phyloP scores from a whole-genome alignment of 2,113 vertebrate genomes.

The Labrus mixtus region DNA sequence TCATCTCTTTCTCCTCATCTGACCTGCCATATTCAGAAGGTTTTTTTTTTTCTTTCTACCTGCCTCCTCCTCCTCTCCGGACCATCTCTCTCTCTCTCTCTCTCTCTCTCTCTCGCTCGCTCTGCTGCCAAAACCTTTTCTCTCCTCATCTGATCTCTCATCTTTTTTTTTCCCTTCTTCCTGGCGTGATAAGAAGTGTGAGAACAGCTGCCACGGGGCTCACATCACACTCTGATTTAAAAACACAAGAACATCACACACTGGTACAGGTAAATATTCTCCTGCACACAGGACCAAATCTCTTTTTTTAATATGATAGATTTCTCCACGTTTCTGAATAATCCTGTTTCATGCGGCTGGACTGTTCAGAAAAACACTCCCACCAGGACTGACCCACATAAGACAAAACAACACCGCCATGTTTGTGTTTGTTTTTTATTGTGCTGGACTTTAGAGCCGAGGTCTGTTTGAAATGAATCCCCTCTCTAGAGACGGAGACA shows the following conservation, averaged over 20 bases:
- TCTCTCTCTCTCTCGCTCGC: not conserved
- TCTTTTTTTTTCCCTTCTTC: not conserved
- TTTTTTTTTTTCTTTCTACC: not conserved
- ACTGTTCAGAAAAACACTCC: conserved; percentile 1
- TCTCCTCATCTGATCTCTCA: not conserved
- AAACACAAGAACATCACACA: not conserved
- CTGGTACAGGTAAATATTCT: not conserved
- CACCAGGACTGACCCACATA: conserved; percentile 6
- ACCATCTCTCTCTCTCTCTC: not conserved
- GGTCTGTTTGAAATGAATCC: not conserved
- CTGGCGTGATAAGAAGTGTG: conserved; percentile 28
- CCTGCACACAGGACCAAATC: not conserved
- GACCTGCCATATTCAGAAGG: not conserved
- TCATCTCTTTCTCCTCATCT: conserved; percentile 9
- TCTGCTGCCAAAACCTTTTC: not conserved
- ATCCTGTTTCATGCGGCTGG: not conserved
- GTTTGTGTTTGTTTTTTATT: not conserved
- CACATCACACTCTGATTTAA: conserved; percentile 6
- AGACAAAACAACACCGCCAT: not conserved
- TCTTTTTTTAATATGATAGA: not conserved
- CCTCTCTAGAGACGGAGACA: not conserved
- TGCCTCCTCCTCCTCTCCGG: not conserved
- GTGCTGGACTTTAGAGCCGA: not conserved
- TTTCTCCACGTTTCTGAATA: not conserved
- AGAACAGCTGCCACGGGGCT: conserved; percentile 41